Evolutionary conservation across 1,140 invertebrate species (phyloP), one percentile per base, ranked within the genome.

Genomic region (Melitaea cinxia): DNA sequence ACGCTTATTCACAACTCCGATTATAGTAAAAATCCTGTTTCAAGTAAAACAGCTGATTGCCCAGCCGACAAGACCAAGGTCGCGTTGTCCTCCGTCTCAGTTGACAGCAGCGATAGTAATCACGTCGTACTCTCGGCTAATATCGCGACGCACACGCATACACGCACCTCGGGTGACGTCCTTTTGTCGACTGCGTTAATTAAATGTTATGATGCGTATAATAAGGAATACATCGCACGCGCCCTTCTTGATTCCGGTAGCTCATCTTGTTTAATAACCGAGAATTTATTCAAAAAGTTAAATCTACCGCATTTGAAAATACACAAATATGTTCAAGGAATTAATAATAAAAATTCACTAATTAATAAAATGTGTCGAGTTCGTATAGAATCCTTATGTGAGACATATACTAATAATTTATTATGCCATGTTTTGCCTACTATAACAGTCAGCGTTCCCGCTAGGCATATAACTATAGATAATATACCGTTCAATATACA

Each of bases 341-440:
- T 77, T 17, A 75, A 80, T 58, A 77, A 77, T 57, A 37, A 49
- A 0, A 39, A 12, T n/a, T 68, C 72, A 1, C 57, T 33, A 10
- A 47, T 74, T 47, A n/a, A 30, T 52, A 65, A 75, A 55, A 64
- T 47, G n/a, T 75, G 76, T 67, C n/a, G 23, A 17, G 9, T 75
- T 5, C 49, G 9, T 1, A 68, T 79, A 6, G 68, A 50, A 23
- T 77, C 75, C 6, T 62, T 80, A 52, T 21, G 70, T 59, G 45
- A 73, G 6, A 45, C 15, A 14, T 79, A 42, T 54, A 33, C 21
- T 10, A 50, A 21, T 42, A 45, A 76, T 10, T 0, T 71, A 7
- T 5, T 53, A 59, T 77, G 71, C 71, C 76, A 70, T 61, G 53
- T 75, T 53, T 69, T 75, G 26, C 69, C 70, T 17, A 65, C 24